Base-by-base conservation (phyloP, 2,888 invertebrate genomes). In the Dexiosoma caninum region DNA sequence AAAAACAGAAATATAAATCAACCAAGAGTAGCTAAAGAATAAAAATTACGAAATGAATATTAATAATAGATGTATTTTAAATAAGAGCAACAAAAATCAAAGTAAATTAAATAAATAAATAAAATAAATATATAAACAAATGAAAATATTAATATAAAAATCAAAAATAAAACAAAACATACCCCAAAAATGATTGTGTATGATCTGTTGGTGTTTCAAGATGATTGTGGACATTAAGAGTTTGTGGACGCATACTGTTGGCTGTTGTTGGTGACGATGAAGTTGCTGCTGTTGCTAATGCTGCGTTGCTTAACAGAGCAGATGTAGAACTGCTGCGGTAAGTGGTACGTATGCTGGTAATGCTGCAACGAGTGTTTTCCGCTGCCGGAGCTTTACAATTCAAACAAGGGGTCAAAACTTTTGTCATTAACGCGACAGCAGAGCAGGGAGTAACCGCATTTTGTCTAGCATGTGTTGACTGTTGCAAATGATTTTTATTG, bases 111-210 rank as follows among this genome's bases (percentile, higher is more conserved):
- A 16, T 21, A 64, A 69, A 55, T 32, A n/a, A n/a, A n/a, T n/a
- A n/a, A n/a, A 12, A 59, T 42, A 59, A 55, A 27, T 19, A n/a
- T n/a, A n/a, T n/a, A 44, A 40, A 46, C 67, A 81, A 74, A 53
- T 82, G 81, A 84, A 82, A 19, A 14, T 59, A 51, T 32, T 27
- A 27, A 77, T 55, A 51, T 74, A n/a, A 59, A 32, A 59, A 49
- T 19, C n/a, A 78, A 67, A 27, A 83, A 84, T 82, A 77, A 66
- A 77, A 80, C 6, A 83, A 84, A 85, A 88, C 90, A 85, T 90
- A 90, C 90, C 90, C 87, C 85, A 89, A 87, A 85, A 89, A 90
- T 79, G 86, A 82, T 87, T 88, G 88, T 78, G 89, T 87, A 85
- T 88, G 88, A 84, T 87, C 87, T 74, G 86, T 85, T 82, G 89